Evolutionary conservation across 2,888 invertebrate species (phyloP).

Genomic region (Lutraria lutraria): DNA sequence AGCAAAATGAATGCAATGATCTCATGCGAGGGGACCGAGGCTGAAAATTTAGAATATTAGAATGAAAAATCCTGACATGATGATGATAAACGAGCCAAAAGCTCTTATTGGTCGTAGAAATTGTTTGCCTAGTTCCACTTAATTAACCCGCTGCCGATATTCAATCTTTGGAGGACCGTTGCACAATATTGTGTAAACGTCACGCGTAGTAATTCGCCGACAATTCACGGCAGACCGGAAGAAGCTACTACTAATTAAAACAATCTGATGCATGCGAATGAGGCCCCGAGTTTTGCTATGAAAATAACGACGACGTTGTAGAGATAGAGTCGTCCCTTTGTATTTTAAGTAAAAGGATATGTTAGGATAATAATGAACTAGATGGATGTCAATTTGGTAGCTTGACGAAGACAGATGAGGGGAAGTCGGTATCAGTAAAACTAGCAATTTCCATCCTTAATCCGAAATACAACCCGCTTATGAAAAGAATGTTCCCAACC

Average conservation of each 20-base stretch:
- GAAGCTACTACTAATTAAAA: constrained; percentile 68
- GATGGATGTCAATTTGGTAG: constrained; percentile 61
- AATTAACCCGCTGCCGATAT: constrained; percentile 69
- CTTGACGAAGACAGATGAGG: constrained; percentile 64
- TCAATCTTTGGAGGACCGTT: constrained; percentile 66
- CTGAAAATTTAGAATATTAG: constrained; percentile 71
- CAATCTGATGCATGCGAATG: constrained; percentile 63
- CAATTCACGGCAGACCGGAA: constrained; percentile 62
- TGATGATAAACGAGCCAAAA: constrained; percentile 68
- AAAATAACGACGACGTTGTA: constrained; percentile 58
- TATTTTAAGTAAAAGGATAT: constrained; percentile 64
- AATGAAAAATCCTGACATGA: constrained; percentile 70
- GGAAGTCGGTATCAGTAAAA: constrained; percentile 56
- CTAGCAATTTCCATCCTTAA: constrained; percentile 61
- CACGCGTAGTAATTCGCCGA: constrained; percentile 69
- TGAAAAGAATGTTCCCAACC: constrained; percentile 46
- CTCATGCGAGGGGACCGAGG: constrained; percentile 65
- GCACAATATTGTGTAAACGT: constrained; percentile 74
- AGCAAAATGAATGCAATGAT: constrained; percentile 71
- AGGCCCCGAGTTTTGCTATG: constrained; percentile 54
- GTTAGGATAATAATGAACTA: constrained; percentile 60
- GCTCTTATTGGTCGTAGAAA: constrained; percentile 67
- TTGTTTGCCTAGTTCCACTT: constrained; percentile 67
- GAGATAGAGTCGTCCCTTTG: constrained; percentile 57
- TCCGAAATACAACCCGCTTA: constrained; percentile 48